phyloP scores from a whole-genome alignment of 2,113 vertebrate species.

The Sitta europaea region DNA sequence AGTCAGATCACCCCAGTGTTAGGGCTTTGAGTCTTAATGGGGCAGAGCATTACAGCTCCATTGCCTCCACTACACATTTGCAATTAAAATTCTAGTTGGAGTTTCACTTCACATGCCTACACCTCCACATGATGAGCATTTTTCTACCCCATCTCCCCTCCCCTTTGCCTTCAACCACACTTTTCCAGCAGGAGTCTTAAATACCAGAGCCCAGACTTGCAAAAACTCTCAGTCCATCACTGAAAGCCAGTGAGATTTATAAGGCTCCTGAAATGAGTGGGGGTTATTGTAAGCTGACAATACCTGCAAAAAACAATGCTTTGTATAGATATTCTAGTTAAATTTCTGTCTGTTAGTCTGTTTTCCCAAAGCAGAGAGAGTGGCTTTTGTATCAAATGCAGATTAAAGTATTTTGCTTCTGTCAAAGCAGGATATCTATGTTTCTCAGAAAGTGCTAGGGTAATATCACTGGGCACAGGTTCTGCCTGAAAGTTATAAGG shows the following conservation, averaged over 20 bases:
- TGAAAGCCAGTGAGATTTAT: not conserved
- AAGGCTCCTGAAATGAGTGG: not conserved
- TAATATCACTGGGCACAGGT: not conserved
- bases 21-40: not conserved
- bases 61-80: not conserved
- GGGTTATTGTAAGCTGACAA: not conserved
- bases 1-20: not conserved
- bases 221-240: not conserved
- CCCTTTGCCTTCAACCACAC: not conserved
- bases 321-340: not conserved
- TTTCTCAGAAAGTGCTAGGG: not conserved
- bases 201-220: not conserved
- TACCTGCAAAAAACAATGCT: not conserved
- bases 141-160: rapidly evolving
- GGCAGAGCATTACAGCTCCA: not conserved
- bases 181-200: not conserved
- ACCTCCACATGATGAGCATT: not conserved
- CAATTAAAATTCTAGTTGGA: not conserved
- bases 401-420: not conserved
- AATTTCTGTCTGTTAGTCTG: not conserved
- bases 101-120: not conserved
- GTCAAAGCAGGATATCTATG: not conserved
- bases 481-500: not conserved
- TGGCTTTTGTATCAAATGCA: not conserved
- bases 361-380: not conserved